Evolutionary conservation across 2,797 vertebrate genomes (phyloP).

Genomic region (Synanceia verrucosa): DNA sequence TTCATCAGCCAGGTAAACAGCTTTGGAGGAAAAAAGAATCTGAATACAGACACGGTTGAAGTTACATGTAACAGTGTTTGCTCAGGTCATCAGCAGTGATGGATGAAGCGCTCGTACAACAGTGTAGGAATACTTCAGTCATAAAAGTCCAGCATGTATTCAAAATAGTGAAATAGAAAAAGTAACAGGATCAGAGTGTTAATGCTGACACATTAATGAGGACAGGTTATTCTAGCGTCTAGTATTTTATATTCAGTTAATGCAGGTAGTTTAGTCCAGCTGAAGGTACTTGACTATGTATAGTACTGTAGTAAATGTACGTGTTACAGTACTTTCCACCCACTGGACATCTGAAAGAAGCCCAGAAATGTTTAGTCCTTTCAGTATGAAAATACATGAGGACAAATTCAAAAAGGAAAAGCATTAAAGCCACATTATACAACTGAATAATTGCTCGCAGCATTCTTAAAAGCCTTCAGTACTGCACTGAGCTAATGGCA

Average conservation of each 20-base stretch:
- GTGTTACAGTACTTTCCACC: background rate
- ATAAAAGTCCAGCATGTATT: background rate
- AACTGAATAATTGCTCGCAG: background rate
- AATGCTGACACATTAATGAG: background rate
- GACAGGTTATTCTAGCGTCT: background rate
- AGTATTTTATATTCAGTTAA: background rate
- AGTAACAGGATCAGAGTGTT: background rate
- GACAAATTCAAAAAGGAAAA: background rate
- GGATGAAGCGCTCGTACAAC: background rate
- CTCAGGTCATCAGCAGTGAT: no score
- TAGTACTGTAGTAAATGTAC: background rate
- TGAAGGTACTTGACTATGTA: background rate
- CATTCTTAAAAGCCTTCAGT: constrained; percentile 2
- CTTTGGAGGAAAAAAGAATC: background rate
- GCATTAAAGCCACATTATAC: background rate
- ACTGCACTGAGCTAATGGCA: constrained; percentile 42
- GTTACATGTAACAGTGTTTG: no score
- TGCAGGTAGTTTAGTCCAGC: background rate
- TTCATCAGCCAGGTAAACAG: no score
- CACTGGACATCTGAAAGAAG: background rate
- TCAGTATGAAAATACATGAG: background rate
- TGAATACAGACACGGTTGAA: no score
- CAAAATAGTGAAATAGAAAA: background rate
- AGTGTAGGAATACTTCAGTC: background rate
- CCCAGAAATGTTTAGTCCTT: background rate